phyloP scores from a whole-genome alignment of 2,888 invertebrate genomes.

The Lasioglossum malachurum region DNA sequence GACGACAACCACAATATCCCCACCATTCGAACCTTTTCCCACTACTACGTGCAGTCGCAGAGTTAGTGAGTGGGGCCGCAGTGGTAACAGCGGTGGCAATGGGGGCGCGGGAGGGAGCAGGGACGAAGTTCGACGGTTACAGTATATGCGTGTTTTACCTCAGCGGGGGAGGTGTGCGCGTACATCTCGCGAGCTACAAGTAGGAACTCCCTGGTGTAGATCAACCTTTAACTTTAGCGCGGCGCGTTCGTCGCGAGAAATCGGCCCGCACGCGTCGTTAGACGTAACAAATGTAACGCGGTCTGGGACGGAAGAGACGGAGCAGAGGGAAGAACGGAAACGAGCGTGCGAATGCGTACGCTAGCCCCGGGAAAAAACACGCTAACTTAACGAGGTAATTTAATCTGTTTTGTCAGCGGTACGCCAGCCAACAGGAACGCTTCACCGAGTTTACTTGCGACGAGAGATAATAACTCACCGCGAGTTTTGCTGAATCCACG shows the following conservation, averaged over 20 bases:
- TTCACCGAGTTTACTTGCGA: constrained; percentile 52
- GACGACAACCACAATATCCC: too few species aligned
- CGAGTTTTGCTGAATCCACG: constrained; percentile 61
- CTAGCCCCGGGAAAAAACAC: constrained; percentile 45
- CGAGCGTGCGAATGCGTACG: constrained; percentile 45
- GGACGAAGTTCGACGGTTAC: too few species aligned
- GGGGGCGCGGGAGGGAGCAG: too few species aligned
- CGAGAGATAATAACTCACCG: constrained; percentile 62
- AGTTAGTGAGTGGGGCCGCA: too few species aligned
- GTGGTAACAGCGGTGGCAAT: too few species aligned
- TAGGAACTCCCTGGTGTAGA: too few species aligned
- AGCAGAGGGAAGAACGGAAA: constrained; percentile 35
- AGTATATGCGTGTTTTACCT: too few species aligned
- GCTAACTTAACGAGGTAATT: constrained; percentile 66
- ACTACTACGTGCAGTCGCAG: too few species aligned
- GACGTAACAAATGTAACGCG: constrained; percentile 50
- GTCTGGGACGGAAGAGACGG: neutral
- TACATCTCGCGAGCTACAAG: too few species aligned
- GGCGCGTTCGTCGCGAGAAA: constrained; percentile 20
- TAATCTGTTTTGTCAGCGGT: constrained; percentile 65
- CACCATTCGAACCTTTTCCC: too few species aligned
- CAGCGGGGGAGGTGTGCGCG: too few species aligned
- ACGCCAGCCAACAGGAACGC: constrained; percentile 44
- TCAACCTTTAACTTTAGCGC: neutral
- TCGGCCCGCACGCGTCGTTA: constrained; percentile 37